Base-by-base conservation (phyloP, 2,888 invertebrate genomes). In the Oscheius onirici region DNA sequence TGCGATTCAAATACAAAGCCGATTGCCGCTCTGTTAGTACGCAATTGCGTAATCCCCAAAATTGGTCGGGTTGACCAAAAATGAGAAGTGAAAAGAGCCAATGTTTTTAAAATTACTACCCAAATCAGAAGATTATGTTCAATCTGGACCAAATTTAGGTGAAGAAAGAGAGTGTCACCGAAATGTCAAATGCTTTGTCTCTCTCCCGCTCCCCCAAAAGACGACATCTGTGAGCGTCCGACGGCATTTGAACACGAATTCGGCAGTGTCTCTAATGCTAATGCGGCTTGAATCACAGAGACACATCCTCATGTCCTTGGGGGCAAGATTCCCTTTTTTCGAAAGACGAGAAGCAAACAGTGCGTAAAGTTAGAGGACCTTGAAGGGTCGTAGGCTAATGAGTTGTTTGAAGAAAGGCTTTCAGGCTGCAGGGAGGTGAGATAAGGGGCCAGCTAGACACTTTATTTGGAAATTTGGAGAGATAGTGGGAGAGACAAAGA, bases 381-480 rank as follows among this genome's bases (percentile, higher is more conserved):
- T 34, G 34, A 34, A 26, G 22, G 52, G 52, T 24, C 28, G 55
- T 55, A 55, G 55, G 55, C 55, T 55, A 55, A 55, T 55, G 55
- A 55, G 28, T 55, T 55, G 55, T 55, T 55, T 55, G 55, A 26
- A 28, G 28, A 55, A 55, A 28, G 28, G 55, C 55, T 55, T 52
- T 34, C 34, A 34, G 8, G 34, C 34, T 34, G 22, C 17, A 52
- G 46, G 13, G 20, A 46, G 20, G 13, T 5, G 20, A 46, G 46
- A 46, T 46, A 46, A 46, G 46, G 13, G 20, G 46, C 34, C 34
- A 34, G 8, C 34, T 6, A 8, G 34, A 34, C 34, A 34, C 34
- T 34, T n/a, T n/a, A n/a, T n/a, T n/a, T n/a, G n/a, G n/a, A n/a
- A n/a, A n/a, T n/a, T n/a, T n/a, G n/a, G n/a, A n/a, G n/a, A n/a